phyloP scores from a whole-genome alignment of 2,888 invertebrate species.

The Lasiommata megera region DNA sequence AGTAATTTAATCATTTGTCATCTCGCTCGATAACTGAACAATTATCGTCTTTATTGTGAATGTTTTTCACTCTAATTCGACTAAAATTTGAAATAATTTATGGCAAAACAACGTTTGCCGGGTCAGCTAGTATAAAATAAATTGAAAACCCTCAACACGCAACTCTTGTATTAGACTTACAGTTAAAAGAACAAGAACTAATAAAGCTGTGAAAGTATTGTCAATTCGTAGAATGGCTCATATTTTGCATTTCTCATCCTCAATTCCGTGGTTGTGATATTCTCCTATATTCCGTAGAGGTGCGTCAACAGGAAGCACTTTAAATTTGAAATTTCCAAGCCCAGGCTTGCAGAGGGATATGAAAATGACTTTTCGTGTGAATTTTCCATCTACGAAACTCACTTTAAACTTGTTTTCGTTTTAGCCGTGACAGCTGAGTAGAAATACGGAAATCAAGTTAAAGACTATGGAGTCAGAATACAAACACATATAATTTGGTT shows the following conservation, averaged over 20 bases:
- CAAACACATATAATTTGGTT: not conserved
- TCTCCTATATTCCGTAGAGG: slow-evolving; percentile 8
- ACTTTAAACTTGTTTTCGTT: slow-evolving; percentile 17
- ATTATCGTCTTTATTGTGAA: too few relatives aligned
- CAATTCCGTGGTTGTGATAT: slow-evolving; percentile 9
- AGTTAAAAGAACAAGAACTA: not conserved
- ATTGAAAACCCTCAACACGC: too few relatives aligned
- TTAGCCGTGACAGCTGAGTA: slow-evolving; percentile 8
- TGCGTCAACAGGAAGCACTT: slow-evolving; percentile 18
- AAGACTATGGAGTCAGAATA: not conserved
- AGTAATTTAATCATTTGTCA: too few relatives aligned
- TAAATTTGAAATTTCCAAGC: slow-evolving; percentile 21
- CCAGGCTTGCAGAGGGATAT: slow-evolving; percentile 12
- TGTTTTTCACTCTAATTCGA: too few relatives aligned
- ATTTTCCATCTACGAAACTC: slow-evolving; percentile 16
- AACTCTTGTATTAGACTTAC: too few relatives aligned
- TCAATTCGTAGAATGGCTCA: not conserved
- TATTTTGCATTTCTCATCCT: slow-evolving; percentile 2
- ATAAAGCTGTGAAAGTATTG: not conserved
- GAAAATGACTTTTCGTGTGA: slow-evolving; percentile 19
- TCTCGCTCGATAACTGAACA: too few relatives aligned
- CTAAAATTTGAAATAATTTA: too few relatives aligned
- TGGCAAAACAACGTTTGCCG: too few relatives aligned
- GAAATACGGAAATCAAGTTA: slow-evolving; percentile 12
- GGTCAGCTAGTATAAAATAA: too few relatives aligned